These are phyloP conservation scores for Chironomus tentans DNA, from an alignment of 2,888 invertebrate genomes.

Conservation along the genomic window DNA sequence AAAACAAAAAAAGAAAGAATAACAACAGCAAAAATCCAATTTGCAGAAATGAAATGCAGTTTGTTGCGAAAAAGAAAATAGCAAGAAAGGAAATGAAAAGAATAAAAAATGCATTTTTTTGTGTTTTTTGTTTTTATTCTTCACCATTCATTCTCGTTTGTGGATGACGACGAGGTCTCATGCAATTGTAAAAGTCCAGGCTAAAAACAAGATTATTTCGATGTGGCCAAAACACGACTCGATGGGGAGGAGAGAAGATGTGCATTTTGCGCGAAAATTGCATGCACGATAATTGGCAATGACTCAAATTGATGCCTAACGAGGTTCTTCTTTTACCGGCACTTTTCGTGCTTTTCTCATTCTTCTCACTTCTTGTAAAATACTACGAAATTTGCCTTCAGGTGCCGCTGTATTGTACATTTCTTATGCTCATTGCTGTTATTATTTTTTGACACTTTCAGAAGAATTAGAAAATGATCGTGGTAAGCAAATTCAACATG, in stretches of 20 bases:
- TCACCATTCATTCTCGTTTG: background rate
- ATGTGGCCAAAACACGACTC: too few relatives aligned
- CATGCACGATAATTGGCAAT: conserved; percentile 9
- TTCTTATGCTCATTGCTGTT: too few relatives aligned
- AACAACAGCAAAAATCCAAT: background rate
- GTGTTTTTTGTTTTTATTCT: background rate
- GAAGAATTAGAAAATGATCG: too few relatives aligned
- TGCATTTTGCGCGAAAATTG: conserved; percentile 1
- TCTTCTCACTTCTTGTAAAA: too few relatives aligned
- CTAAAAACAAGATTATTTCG: too few relatives aligned
- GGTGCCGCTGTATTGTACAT: background rate
- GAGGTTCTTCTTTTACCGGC: conserved; percentile 5
- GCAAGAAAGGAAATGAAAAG: background rate
- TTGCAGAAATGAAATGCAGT: conserved; percentile 9
- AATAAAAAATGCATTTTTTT: background rate
- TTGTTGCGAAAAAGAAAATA: background rate
- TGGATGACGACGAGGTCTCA: too few relatives aligned
- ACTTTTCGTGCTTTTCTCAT: background rate
- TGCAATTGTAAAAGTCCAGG: too few relatives aligned
- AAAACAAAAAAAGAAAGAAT: background rate
- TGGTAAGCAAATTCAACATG: too few relatives aligned
- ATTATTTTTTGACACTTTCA: too few relatives aligned
- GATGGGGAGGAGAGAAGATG: background rate
- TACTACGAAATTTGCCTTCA: background rate
- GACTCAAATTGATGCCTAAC: conserved; percentile 12